These are phyloP conservation scores for Enteromius argenteus DNA, from an alignment of 2,797 vertebrate species.

Conservation along the genomic window DNA sequence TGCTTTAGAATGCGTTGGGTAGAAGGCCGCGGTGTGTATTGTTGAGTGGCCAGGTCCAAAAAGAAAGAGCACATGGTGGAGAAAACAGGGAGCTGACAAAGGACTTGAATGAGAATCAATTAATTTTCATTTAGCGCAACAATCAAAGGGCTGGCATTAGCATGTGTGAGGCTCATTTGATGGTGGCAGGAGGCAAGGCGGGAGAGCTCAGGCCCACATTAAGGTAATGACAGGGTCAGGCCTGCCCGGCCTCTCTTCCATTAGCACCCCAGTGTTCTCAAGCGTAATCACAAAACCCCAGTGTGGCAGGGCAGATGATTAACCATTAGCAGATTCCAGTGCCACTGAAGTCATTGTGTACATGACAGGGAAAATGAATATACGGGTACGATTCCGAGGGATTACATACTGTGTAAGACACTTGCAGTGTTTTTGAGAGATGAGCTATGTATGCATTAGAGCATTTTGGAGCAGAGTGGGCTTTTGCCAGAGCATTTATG, in stretches of 20 bases:
- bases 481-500: background rate
- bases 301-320: slow-evolving; percentile 73
- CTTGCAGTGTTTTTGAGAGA: slow-evolving; percentile 25
- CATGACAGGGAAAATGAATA: slow-evolving; percentile 50
- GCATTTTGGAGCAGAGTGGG: background rate
- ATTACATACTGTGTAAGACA: slow-evolving; percentile 41
- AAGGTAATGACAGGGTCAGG: slow-evolving; percentile 80
- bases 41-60: slow-evolving; percentile 73
- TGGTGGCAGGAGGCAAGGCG: slow-evolving; percentile 76
- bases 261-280: slow-evolving; percentile 79
- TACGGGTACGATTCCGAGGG: slow-evolving; percentile 19
- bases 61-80: slow-evolving; percentile 76
- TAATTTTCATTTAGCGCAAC: slow-evolving; percentile 86
- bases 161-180: slow-evolving; percentile 80
- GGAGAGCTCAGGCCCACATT: slow-evolving; percentile 73
- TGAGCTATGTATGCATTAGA: slow-evolving; percentile 7
- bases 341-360: slow-evolving; percentile 43
- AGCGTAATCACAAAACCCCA: slow-evolving; percentile 74
- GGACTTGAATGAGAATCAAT: slow-evolving; percentile 81
- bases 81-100: slow-evolving; percentile 76
- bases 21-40: slow-evolving; percentile 67
- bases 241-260: slow-evolving; percentile 73
- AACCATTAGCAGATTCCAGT: slow-evolving; percentile 65
- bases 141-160: slow-evolving; percentile 81
- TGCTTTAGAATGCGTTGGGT: slow-evolving; percentile 69